Evolutionary conservation across 1,140 invertebrate species (phyloP).

Genomic region (Piezodorus guildinii): DNA sequence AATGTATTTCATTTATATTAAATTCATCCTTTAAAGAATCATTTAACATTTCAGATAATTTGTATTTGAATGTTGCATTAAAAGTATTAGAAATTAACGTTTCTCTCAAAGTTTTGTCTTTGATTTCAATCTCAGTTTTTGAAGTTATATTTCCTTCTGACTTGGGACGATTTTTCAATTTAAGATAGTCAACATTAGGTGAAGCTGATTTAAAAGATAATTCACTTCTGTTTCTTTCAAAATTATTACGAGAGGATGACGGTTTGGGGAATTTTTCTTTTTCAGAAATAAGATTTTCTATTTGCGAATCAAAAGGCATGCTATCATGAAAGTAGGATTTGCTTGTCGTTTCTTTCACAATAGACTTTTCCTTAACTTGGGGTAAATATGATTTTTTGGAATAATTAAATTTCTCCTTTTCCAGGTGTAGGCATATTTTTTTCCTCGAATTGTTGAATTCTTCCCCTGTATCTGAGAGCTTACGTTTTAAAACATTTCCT

Average conservation of each 20-base stretch:
- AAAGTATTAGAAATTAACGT: too few relatives aligned
- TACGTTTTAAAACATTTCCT: background rate
- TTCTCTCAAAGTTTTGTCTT: too few relatives aligned
- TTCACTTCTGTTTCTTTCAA: background rate
- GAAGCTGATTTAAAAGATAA: background rate
- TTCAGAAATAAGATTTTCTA: conserved; percentile 10
- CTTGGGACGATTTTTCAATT: background rate
- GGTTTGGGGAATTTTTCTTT: background rate
- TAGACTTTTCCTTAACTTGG: background rate
- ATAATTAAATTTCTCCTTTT: background rate
- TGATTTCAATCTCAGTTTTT: too few relatives aligned
- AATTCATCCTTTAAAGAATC: too few relatives aligned
- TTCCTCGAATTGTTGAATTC: background rate
- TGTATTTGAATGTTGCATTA: too few relatives aligned
- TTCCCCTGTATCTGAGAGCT: conserved; percentile 14
- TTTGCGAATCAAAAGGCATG: background rate
- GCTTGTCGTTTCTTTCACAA: background rate
- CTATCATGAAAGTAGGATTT: conserved; percentile 17
- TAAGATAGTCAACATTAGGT: background rate
- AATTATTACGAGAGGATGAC: background rate
- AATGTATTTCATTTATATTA: too few relatives aligned
- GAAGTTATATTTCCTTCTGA: background rate
- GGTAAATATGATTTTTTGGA: too few relatives aligned
- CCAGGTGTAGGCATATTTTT: background rate
- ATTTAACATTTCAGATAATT: too few relatives aligned